A percentile compares a stretch with the other conserved stretches of the same genome.
These are phyloP conservation scores for Lepidostoma basale DNA, from an alignment of 1,140 invertebrate species.

Conservation along the genomic window DNA sequence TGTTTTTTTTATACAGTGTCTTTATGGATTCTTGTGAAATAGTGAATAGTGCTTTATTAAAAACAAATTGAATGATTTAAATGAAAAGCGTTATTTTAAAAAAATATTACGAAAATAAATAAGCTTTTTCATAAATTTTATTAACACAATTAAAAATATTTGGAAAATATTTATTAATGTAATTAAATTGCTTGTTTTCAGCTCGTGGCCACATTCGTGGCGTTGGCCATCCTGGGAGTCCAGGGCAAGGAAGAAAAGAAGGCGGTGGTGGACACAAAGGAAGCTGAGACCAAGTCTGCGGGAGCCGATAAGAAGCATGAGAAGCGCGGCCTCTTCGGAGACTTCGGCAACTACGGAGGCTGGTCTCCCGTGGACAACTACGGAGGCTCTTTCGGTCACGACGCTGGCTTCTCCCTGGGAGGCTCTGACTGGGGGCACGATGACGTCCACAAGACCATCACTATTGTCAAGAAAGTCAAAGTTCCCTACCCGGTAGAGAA, in stretches of 20 bases:
- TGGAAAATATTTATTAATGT: background rate
- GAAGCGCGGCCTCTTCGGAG: constrained; percentile 68
- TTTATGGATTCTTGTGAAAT: constrained; percentile 2
- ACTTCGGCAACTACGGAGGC: constrained; percentile 59
- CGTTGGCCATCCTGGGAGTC: constrained; percentile 62
- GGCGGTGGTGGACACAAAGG: constrained; percentile 56
- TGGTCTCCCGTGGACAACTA: constrained; percentile 45
- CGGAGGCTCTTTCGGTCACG: constrained; percentile 50
- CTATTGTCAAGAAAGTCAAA: constrained; percentile 63
- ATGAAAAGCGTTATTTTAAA: background rate
- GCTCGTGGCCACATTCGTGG: constrained; percentile 62
- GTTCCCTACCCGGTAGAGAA: constrained; percentile 70
- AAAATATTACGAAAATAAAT: background rate
- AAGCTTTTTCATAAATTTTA: background rate
- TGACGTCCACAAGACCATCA: constrained; percentile 61
- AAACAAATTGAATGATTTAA: no score
- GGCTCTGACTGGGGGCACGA: constrained; percentile 50
- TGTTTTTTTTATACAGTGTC: background rate
- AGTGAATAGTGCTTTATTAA: background rate
- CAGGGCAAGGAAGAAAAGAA: constrained; percentile 61
- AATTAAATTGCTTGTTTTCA: constrained; percentile 47
- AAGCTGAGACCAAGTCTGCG: constrained; percentile 56
- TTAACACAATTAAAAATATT: background rate
- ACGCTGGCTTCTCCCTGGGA: constrained; percentile 42
- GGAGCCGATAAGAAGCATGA: constrained; percentile 68